Evolutionary conservation across 2,888 invertebrate genomes (phyloP).

Genomic region (Athrips mouffetella): DNA sequence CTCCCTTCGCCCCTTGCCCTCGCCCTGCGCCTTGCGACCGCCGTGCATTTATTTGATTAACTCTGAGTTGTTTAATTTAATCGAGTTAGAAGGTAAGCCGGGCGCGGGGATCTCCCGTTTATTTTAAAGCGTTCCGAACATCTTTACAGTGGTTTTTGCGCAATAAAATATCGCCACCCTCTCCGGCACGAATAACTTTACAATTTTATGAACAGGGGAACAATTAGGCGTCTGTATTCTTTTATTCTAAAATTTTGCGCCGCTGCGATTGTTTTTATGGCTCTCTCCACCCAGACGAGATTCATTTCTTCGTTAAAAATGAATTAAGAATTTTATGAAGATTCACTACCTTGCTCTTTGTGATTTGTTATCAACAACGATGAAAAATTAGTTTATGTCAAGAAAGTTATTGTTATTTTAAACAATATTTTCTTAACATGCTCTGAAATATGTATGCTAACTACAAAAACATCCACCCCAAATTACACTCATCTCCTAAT

Average conservation of each 20-base stretch:
- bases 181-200: constrained; percentile 70
- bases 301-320: constrained; percentile 72
- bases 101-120: constrained; percentile 49
- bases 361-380: constrained; percentile 41
- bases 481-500: background rate
- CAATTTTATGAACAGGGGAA: constrained; percentile 77
- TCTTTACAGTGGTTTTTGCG: constrained; percentile 77
- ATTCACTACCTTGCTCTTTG: constrained; percentile 56
- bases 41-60: constrained; percentile 79
- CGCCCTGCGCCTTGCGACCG: constrained; percentile 47
- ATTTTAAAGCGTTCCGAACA: constrained; percentile 75
- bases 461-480: background rate
- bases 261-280: constrained; percentile 69
- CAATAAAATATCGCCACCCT: constrained; percentile 76
- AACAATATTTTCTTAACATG: constrained; percentile 17
- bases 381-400: background rate
- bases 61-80: constrained; percentile 79
- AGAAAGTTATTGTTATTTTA: constrained; percentile 10
- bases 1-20: constrained; percentile 29
- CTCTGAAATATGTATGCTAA: background rate
- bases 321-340: constrained; percentile 75
- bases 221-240: constrained; percentile 74
- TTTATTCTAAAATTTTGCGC: constrained; percentile 69
- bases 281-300: constrained; percentile 49
- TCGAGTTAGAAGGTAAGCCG: constrained; percentile 74